A percentile compares a stretch with the other conserved stretches of the same genome.
Evolutionary conservation across 2,113 vertebrate genomes (phyloP).

Genomic region (Lampris incognitus): DNA sequence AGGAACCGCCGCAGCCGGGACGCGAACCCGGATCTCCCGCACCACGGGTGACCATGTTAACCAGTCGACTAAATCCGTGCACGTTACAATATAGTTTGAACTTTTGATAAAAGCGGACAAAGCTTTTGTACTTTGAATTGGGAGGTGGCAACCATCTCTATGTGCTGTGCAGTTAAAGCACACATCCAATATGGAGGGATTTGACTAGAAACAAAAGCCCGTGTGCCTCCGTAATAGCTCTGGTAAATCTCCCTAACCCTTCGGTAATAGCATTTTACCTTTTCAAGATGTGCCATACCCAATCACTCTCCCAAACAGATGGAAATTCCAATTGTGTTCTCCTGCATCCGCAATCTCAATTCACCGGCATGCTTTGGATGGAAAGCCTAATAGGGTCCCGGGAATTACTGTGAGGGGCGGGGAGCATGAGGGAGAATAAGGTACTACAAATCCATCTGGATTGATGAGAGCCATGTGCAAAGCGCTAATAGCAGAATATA

Average conservation of each 20-base stretch:
- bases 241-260: constrained; percentile 3
- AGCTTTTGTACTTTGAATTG: no score
- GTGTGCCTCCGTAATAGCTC: constrained; percentile 7
- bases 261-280: constrained; percentile 9
- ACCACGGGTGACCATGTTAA: no score
- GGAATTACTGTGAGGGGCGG: constrained; percentile 39
- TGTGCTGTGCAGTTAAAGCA: background rate
- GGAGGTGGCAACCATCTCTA: no score
- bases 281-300: constrained; percentile 12
- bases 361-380: constrained; percentile 2
- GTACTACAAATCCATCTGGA: constrained; percentile 61
- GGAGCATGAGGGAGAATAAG: constrained; percentile 45
- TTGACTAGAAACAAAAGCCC: background rate
- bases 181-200: constrained; percentile 2
- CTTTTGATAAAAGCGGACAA: no score
- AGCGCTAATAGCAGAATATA: constrained; percentile 53
- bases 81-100: no score
- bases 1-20: no score
- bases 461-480: constrained; percentile 57
- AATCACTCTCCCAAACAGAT: background rate
- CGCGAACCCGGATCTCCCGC: no score
- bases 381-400: constrained; percentile 42
- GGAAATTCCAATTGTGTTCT: constrained; percentile 39
- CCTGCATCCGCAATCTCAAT: constrained; percentile 34
- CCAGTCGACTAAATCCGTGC: no score